Base-by-base conservation (phyloP, 1,140 invertebrate genomes). In the Drosophila arizonae region DNA sequence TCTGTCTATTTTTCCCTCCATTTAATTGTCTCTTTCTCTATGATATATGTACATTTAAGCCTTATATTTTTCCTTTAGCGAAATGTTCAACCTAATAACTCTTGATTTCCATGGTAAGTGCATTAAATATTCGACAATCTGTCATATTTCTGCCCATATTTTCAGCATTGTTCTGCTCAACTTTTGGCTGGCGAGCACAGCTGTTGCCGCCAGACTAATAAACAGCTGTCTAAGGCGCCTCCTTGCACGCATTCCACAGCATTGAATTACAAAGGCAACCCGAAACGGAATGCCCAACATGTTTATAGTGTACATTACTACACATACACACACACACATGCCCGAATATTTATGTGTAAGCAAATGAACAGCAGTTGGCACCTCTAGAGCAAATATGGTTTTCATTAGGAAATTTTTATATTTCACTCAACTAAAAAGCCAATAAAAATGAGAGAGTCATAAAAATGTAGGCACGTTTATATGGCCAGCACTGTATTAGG, bases 211-310 rank as follows among this genome's bases (percentile, higher is more conserved):
- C 33, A 74, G 74, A 75, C 69, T 67, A 85, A 86, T 79, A 66
- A 77, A 77, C 81, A 85, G 77, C 82, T 85, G 81, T 67, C 66
- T 39, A 54, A 67, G 68, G 30, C 30, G 62, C 62, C 71, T 84
- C 77, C 77, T 73, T 57, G 8, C 10, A 30, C 21, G n/a, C 57
- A 73, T 73, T 56, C 51, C 56, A 57, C 6, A 17, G 71, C 57
- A 69, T 73, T 69, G 45, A 69, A 63, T 73, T 73, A 69, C 70
- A 68, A 39, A 72, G 55, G 45, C 9, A 60, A 21, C 6, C 6
- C 8, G 4, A n/a, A 36, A 11, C 30, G 24, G 13, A 28, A 28
- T 28, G 30, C 9, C 11, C 28, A 36, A 6, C 17, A 62, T 50
- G 45, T 30, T 50, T 50, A 51, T 30, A 17, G 24, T 10, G 17